Evolutionary conservation across 2,113 vertebrate genomes (phyloP).

Genomic region (Odontesthes bonariensis): DNA sequence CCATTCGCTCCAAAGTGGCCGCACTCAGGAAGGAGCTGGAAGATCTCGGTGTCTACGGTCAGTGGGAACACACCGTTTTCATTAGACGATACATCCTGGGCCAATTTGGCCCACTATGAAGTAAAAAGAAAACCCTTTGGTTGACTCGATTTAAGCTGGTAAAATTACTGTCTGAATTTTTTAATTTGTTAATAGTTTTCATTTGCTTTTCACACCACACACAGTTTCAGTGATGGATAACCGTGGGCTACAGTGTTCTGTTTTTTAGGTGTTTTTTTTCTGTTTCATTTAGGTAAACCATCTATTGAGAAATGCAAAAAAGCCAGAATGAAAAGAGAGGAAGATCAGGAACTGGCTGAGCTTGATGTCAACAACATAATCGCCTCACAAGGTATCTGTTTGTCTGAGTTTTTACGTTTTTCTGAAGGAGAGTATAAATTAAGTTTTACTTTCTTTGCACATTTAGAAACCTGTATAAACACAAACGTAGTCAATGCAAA

Average conservation of each 20-base stretch:
- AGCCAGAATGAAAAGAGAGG: conserved; percentile 82
- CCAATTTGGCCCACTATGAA: background rate
- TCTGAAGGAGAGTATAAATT: background rate
- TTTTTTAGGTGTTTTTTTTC: background rate
- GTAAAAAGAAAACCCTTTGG: too few relatives aligned
- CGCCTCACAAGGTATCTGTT: conserved; percentile 77
- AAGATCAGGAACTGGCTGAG: conserved; percentile 86
- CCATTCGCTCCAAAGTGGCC: conserved; percentile 77
- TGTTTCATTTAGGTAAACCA: conserved; percentile 80
- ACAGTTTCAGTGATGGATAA: background rate
- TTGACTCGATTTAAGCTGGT: too few relatives aligned
- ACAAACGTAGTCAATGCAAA: background rate
- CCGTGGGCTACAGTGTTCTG: background rate
- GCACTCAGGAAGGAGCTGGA: conserved; percentile 86
- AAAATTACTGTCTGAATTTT: too few relatives aligned
- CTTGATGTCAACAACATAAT: conserved; percentile 90
- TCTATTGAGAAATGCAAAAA: conserved; percentile 88
- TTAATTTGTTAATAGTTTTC: too few relatives aligned
- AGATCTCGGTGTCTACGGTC: conserved; percentile 87
- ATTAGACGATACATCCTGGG: background rate
- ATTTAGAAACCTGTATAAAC: background rate
- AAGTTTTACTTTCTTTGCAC: background rate
- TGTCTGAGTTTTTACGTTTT: background rate
- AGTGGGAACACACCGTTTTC: conserved; percentile 38
- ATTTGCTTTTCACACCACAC: background rate